Percentiles rank a stretch among this genome's conserved stretches.
Conservation (phyloP, 64 coral and sea anemone species). For the Orbicella faveolata region DNA sequence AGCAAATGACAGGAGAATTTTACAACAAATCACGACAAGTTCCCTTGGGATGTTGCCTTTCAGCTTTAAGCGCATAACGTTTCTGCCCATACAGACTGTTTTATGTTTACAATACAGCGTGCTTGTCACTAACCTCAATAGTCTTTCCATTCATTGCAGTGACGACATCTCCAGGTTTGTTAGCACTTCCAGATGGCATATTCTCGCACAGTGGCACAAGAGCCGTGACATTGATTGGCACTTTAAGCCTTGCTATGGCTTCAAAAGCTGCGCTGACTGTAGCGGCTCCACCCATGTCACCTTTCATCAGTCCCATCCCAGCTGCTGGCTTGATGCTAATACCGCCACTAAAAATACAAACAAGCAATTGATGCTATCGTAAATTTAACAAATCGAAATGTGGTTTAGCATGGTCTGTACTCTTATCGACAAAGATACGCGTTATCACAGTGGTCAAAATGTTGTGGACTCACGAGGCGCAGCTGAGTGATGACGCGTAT, state of each 20-base stretch:
- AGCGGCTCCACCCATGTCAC: constrained; percentile 96
- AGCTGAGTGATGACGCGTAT: too few relatives aligned
- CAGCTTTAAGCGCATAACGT: neutral
- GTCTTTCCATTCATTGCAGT: constrained; percentile 95
- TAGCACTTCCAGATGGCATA: constrained; percentile 88
- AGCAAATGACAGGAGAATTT: too few relatives aligned
- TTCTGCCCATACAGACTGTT: neutral
- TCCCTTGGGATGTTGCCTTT: neutral
- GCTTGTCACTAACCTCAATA: constrained; percentile 78
- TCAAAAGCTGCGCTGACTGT: constrained; percentile 81
- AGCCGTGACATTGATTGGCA: constrained; percentile 90
- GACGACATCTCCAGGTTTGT: constrained; percentile 94
- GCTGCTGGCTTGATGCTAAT: constrained; percentile 89
- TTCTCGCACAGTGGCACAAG: constrained; percentile 94
- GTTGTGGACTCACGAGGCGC: too few relatives aligned
- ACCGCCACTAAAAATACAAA: constrained; percentile 66
- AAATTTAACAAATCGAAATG: too few relatives aligned
- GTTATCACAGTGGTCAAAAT: too few relatives aligned
- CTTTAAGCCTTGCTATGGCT: constrained; percentile 78
- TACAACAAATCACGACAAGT: too few relatives aligned
- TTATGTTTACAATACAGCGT: too few relatives aligned
- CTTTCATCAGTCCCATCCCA: constrained; percentile 87
- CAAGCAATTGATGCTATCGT: too few relatives aligned
- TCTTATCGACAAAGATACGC: too few relatives aligned
- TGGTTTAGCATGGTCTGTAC: too few relatives aligned